A percentile compares a stretch with the other conserved stretches of the same genome.
phyloP scores from a whole-genome alignment of 2,113 vertebrate species.

The Procavia capensis region DNA sequence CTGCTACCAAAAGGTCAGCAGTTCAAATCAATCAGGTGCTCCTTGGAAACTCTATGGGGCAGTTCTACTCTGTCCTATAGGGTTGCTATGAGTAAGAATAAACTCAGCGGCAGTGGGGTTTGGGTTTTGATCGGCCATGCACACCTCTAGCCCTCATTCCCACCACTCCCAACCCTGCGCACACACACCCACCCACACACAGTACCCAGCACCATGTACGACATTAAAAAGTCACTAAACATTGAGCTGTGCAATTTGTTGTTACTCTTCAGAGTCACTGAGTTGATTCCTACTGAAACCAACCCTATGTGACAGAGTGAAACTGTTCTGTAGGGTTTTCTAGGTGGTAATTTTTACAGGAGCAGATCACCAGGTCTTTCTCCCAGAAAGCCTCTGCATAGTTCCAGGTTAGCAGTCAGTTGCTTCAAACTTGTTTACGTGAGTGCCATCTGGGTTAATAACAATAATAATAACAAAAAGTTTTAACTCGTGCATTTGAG shows the following conservation, averaged over 20 bases:
- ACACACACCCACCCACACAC: rapidly evolving
- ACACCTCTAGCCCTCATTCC: not conserved
- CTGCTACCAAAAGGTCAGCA: too few relatives aligned
- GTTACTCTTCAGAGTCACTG: too few relatives aligned
- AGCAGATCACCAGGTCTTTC: not conserved
- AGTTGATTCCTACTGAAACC: too few relatives aligned
- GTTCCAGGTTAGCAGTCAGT: not conserved
- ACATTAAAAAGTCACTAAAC: not conserved
- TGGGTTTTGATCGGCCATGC: not conserved
- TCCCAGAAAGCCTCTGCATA: too few relatives aligned
- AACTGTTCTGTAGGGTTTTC: too few relatives aligned
- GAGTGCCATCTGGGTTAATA: not conserved
- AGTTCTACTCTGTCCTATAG: too few relatives aligned
- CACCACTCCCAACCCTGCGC: not conserved
- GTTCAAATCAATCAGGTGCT: too few relatives aligned
- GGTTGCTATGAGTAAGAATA: too few relatives aligned
- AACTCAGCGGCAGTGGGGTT: too few relatives aligned
- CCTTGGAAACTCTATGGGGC: too few relatives aligned
- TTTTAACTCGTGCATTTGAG: not conserved
- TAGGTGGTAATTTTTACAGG: not conserved
- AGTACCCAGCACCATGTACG: not conserved
- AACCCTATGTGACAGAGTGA: too few relatives aligned
- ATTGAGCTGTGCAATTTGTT: not conserved
- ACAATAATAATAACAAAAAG: not conserved
- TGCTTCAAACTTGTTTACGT: not conserved